phyloP scores from a whole-genome alignment of 2,888 invertebrate species.

The Heliconius erato region DNA sequence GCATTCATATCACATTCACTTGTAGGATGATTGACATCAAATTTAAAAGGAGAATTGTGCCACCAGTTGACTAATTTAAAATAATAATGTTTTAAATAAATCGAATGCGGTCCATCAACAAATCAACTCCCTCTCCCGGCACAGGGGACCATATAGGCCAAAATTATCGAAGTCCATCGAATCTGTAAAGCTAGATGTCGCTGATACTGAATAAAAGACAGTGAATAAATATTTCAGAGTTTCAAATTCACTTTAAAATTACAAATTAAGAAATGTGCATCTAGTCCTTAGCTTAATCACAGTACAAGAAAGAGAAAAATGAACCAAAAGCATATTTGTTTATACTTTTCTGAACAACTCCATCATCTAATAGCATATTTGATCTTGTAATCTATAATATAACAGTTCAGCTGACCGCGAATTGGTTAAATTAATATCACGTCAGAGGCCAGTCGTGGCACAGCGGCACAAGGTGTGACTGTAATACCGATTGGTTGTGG shows the following conservation, averaged over 20 bases:
- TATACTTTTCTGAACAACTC: neutral
- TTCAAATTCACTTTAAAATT: neutral
- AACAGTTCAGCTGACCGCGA: neutral
- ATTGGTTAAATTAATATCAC: conserved; percentile 6
- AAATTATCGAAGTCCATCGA: conserved; percentile 4
- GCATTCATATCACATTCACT: neutral
- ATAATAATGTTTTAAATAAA: conserved; percentile 6
- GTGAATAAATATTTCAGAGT: neutral
- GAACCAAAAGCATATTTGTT: neutral
- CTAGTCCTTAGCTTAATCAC: neutral
- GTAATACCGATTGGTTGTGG: too few relatives aligned
- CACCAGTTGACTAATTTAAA: neutral
- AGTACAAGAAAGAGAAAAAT: neutral
- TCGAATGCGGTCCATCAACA: neutral
- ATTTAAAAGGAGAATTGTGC: neutral
- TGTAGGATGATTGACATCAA: neutral
- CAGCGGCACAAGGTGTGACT: too few relatives aligned
- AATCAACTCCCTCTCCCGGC: conserved; percentile 7
- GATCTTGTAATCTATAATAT: neutral
- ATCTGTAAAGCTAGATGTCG: conserved; percentile 11
- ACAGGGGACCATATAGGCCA: conserved; percentile 1
- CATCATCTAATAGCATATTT: neutral
- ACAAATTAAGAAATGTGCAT: neutral
- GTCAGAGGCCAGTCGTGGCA: neutral
- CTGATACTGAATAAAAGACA: neutral